A percentile compares a stretch with the other conserved stretches of the same genome.
phyloP scores from a whole-genome alignment of 2,113 vertebrate species.

The Cranoglanis bouderius region DNA sequence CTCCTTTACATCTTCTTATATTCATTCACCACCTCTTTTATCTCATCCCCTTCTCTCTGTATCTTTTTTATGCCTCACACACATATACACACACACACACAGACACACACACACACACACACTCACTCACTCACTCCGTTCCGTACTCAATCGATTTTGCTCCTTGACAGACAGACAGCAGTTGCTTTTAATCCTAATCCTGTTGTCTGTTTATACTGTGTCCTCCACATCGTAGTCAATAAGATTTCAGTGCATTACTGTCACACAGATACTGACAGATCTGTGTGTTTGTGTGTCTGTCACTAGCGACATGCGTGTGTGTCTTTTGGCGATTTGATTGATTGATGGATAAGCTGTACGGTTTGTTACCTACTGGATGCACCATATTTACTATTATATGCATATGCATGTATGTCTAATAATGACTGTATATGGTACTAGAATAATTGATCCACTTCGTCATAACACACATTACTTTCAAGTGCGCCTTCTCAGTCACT shows the following conservation, averaged over 20 bases:
- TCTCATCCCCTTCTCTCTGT: not conserved
- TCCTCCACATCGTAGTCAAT: slow-evolving; percentile 54
- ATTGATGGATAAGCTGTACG: not conserved
- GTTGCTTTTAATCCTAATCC: slow-evolving; percentile 58
- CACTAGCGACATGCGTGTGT: not conserved
- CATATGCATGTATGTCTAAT: not conserved
- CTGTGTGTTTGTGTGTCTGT: slow-evolving; percentile 28
- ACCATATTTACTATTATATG: not conserved
- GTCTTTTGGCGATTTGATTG: slow-evolving; percentile 4
- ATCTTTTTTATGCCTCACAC: not conserved
- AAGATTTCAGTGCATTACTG: slow-evolving; percentile 57
- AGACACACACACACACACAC: no score
- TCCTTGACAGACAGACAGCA: slow-evolving; percentile 53
- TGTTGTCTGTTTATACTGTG: slow-evolving; percentile 59
- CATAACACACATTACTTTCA: no score
- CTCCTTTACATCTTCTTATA: slow-evolving; percentile 51
- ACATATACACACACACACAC: not conserved
- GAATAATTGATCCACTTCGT: no score
- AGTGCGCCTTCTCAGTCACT: not conserved
- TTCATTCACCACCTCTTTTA: slow-evolving; percentile 27
- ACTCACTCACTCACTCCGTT: slow-evolving; percentile 18
- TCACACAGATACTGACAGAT: slow-evolving; percentile 47
- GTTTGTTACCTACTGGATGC: not conserved
- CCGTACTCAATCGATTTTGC: slow-evolving; percentile 52
- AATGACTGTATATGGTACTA: not conserved